phyloP scores from a whole-genome alignment of 2,797 vertebrate species.

The Holocentrus rufus region DNA sequence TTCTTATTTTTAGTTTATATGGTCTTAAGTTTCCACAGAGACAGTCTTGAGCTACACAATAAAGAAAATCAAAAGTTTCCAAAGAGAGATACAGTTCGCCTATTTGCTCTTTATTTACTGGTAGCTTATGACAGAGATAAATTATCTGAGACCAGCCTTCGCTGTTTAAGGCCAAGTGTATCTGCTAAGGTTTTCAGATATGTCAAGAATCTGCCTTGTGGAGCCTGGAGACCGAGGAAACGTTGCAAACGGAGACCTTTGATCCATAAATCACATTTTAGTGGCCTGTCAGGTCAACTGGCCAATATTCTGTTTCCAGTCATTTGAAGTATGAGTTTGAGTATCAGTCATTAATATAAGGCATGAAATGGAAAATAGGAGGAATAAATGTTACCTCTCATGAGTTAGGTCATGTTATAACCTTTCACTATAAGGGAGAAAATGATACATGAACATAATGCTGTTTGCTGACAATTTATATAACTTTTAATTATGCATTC shows the following conservation, averaged over 20 bases:
- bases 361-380: slow-evolving; percentile 26
- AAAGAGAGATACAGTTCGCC: slow-evolving; percentile 61
- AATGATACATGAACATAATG: slow-evolving; percentile 31
- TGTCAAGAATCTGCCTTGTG: slow-evolving; percentile 66
- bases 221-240: slow-evolving; percentile 65
- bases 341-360: slow-evolving; percentile 59
- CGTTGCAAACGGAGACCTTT: slow-evolving; percentile 71
- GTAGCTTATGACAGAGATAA: slow-evolving; percentile 70
- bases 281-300: slow-evolving; percentile 64
- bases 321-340: slow-evolving; percentile 47
- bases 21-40: slow-evolving; percentile 51
- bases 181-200: slow-evolving; percentile 75
- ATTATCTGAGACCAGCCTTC: slow-evolving; percentile 67
- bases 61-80: slow-evolving; percentile 71
- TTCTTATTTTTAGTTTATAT: slow-evolving; percentile 20
- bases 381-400: slow-evolving; percentile 39
- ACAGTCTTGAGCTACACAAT: slow-evolving; percentile 60
- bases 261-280: slow-evolving; percentile 79
- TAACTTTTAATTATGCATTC: background rate
- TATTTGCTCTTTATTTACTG: slow-evolving; percentile 64
- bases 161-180: slow-evolving; percentile 67
- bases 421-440: slow-evolving; percentile 40
- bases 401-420: slow-evolving; percentile 38
- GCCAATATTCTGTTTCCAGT: slow-evolving; percentile 60
- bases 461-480: slow-evolving; percentile 16